phyloP scores from a whole-genome alignment of 2,113 vertebrate species.

The Ptychochromis oligacanthus region DNA sequence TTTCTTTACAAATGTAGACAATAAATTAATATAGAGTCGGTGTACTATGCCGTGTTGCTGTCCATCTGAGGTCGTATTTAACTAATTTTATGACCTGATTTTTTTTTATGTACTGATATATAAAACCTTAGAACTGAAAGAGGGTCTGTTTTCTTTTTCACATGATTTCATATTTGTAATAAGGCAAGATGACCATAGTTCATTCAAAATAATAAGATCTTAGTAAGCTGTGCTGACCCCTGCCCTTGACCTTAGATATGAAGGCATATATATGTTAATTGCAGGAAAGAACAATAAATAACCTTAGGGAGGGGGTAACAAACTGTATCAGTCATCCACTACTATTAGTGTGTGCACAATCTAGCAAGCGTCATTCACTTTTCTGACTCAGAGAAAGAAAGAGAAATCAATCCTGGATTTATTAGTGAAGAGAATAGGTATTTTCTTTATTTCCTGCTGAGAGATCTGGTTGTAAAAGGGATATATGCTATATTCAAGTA shows the following conservation, averaged over 20 bases:
- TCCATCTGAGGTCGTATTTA: too few relatives aligned
- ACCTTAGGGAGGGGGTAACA: slow-evolving; percentile 11
- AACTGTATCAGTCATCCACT: slow-evolving; percentile 20
- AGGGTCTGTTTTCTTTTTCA: background rate
- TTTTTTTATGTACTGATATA: too few relatives aligned
- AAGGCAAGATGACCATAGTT: background rate
- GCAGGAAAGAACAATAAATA: slow-evolving; percentile 2
- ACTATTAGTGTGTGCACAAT: background rate
- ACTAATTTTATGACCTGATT: too few relatives aligned
- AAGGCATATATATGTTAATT: background rate
- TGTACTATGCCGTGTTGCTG: too few relatives aligned
- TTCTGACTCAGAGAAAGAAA: background rate
- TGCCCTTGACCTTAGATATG: background rate
- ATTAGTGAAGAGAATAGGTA: background rate
- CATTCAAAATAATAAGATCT: background rate
- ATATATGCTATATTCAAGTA: background rate
- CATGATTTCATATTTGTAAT: too few relatives aligned
- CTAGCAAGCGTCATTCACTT: slow-evolving; percentile 19
- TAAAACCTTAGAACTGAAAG: too few relatives aligned
- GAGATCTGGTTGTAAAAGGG: background rate
- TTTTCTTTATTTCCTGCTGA: background rate
- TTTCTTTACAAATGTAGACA: too few relatives aligned
- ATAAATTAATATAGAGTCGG: too few relatives aligned
- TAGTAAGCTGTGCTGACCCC: background rate
- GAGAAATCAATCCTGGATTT: background rate